Evolutionary conservation across 2,888 invertebrate genomes (phyloP).

Genomic region (Poecilus cupreus): DNA sequence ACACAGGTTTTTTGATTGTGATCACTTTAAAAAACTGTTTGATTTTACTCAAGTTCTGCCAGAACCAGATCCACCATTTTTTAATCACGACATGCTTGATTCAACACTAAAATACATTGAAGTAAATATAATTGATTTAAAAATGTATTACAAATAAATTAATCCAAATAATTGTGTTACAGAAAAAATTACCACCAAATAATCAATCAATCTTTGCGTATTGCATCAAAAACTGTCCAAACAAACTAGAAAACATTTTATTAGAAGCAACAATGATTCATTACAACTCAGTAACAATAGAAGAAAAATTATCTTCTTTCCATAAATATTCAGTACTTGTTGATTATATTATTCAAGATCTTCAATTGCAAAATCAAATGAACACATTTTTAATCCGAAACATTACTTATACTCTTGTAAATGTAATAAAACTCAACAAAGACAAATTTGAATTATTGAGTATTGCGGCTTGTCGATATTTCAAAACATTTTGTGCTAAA

Average conservation of each 20-base stretch:
- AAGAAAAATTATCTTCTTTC: conserved; percentile 75
- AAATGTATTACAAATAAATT: background rate
- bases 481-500: conserved; percentile 72
- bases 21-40: conserved; percentile 67
- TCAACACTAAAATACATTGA: conserved; percentile 73
- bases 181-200: conserved; percentile 59
- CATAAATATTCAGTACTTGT: conserved; percentile 76
- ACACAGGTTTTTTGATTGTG: conserved; percentile 71
- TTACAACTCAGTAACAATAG: conserved; percentile 72
- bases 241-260: conserved; percentile 75
- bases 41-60: conserved; percentile 69
- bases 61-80: conserved; percentile 71
- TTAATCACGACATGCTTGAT: conserved; percentile 70
- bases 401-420: conserved; percentile 74
- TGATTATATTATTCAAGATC: conserved; percentile 71
- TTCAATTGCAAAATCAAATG: conserved; percentile 71
- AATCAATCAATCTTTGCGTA: conserved; percentile 60
- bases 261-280: conserved; percentile 74
- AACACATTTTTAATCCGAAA: conserved; percentile 77
- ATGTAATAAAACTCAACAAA: conserved; percentile 73
- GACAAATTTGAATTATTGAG: conserved; percentile 68
- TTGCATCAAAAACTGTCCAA: conserved; percentile 70
- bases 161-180: conserved; percentile 57
- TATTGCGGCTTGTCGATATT: conserved; percentile 69
- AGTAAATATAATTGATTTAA: conserved; percentile 65